Evolutionary conservation across 2,888 invertebrate genomes (phyloP), one percentile per base, ranked within the genome.

Genomic region (Sesia apiformis): DNA sequence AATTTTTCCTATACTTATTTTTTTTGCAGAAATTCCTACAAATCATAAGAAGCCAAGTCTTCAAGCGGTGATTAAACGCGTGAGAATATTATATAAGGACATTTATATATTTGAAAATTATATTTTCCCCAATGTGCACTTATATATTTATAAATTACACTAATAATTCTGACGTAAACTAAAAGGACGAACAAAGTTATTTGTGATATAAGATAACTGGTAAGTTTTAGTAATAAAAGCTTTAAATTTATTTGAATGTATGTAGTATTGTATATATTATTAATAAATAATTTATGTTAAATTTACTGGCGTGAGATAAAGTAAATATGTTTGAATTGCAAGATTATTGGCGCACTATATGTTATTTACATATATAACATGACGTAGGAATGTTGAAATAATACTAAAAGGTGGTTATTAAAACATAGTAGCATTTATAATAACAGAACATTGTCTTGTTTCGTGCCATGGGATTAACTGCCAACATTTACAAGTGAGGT

Each of bases 11-110:
- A 41, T 51, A 41, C 51, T 50, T 52, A 39, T 40, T 50, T 38
- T 51, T 3, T 72, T 81, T 75, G 74, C 76, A 77, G 73, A 78
- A 71, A 67, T 70, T 63, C 64, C 70, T 62, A 72, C 74, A 73
- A 70, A 74, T 69, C 66, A 58, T 74, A 76, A 66, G 63, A 64
- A 69, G 67, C 72, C 71, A 64, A 39, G 66, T 69, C 61, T 69
- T 66, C 64, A 63, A 62, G 66, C 71, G 63, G 72, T 72, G 58
- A 56, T 52, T 57, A 59, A 55, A 57, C 52, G 55, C 57, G 56
- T 61, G 59, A 59, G 56, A 61, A 59, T 61, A 60, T 59, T 60
- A 46, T 46, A 23, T 59, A 60, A 60, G 57, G 57, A 53, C 52
- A 8, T 8, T 41, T 46, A 46, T 46, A 4, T 46, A 46, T 46